A percentile compares a stretch with the other conserved stretches of the same genome.
phyloP scores from a whole-genome alignment of 2,888 invertebrate species.

The Drosophila infuscata region DNA sequence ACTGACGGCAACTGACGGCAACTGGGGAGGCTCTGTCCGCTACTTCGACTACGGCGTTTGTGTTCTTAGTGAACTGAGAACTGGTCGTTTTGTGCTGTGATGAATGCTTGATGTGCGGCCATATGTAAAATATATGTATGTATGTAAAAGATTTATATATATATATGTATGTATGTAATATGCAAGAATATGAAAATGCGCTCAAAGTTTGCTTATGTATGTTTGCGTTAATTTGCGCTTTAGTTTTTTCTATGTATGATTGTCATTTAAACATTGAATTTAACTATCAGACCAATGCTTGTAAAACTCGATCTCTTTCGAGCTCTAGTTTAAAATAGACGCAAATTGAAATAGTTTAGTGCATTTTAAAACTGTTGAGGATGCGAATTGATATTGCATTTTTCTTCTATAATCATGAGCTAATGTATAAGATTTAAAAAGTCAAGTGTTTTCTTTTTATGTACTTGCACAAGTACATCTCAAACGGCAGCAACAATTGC shows the following conservation, averaged over 20 bases:
- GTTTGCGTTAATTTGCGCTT: slow-evolving; percentile 69
- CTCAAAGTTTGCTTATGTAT: slow-evolving; percentile 21
- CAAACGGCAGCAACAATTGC: neutral
- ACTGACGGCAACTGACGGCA: slow-evolving; percentile 35
- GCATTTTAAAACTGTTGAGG: neutral
- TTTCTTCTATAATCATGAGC: neutral
- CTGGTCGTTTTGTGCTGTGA: slow-evolving; percentile 30
- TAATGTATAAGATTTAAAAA: neutral
- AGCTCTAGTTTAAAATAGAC: neutral
- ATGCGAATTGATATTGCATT: neutral
- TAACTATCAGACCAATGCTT: slow-evolving; percentile 33
- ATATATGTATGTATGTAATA: slow-evolving; percentile 2
- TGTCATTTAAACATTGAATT: slow-evolving; percentile 68
- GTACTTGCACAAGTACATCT: neutral
- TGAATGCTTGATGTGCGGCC: slow-evolving; percentile 57
- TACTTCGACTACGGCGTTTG: slow-evolving; percentile 48
- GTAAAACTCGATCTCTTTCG: slow-evolving; percentile 23
- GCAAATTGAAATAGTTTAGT: neutral
- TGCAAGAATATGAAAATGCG: slow-evolving; percentile 26
- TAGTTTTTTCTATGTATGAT: slow-evolving; percentile 43
- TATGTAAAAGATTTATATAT: neutral
- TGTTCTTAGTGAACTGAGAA: slow-evolving; percentile 40
- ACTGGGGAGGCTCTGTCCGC: slow-evolving; percentile 23
- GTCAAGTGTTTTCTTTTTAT: neutral
- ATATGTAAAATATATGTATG: neutral